Percentiles rank a stretch among this genome's conserved stretches.
phyloP scores from a whole-genome alignment of 2,113 vertebrate species.

The Empidonax alnorum region DNA sequence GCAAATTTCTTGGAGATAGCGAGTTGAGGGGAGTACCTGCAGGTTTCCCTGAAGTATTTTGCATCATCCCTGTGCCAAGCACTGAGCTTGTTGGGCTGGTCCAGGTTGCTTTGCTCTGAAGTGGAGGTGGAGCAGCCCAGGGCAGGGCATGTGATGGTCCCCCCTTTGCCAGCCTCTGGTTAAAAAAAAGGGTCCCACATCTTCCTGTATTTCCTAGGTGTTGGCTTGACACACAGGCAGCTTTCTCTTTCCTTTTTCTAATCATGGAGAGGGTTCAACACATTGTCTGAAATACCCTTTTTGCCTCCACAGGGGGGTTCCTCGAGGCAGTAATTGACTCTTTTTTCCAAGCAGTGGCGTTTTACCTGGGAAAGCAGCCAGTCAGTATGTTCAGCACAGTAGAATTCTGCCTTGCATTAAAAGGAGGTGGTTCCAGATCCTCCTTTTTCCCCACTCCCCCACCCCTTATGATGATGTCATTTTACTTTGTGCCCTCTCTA shows the following conservation, averaged over 20 bases:
- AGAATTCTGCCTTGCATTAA: background rate
- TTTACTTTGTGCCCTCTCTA: background rate
- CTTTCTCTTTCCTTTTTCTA: background rate
- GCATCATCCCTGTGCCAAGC: accelerated
- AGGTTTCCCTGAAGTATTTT: background rate
- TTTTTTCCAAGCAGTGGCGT: background rate
- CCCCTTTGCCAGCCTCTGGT: background rate
- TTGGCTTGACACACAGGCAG: background rate
- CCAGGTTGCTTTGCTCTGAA: background rate
- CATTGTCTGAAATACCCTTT: background rate
- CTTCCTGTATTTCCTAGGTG: background rate
- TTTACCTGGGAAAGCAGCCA: conserved; percentile 38
- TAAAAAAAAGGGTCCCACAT: background rate
- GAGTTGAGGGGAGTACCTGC: background rate
- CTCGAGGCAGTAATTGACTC: conserved; percentile 8
- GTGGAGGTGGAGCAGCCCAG: background rate
- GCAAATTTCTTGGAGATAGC: background rate
- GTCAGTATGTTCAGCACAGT: background rate
- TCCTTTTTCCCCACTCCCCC: background rate
- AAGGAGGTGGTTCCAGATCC: background rate
- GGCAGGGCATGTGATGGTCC: background rate
- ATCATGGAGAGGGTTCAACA: background rate
- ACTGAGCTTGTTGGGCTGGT: accelerated
- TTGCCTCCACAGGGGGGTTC: background rate
- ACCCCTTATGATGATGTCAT: background rate